A percentile compares a stretch with the other conserved stretches of the same genome.
These are phyloP conservation scores for Cryptomyrus ogoouensis DNA, from an alignment of 2,113 vertebrate genomes.

Conservation along the genomic window DNA sequence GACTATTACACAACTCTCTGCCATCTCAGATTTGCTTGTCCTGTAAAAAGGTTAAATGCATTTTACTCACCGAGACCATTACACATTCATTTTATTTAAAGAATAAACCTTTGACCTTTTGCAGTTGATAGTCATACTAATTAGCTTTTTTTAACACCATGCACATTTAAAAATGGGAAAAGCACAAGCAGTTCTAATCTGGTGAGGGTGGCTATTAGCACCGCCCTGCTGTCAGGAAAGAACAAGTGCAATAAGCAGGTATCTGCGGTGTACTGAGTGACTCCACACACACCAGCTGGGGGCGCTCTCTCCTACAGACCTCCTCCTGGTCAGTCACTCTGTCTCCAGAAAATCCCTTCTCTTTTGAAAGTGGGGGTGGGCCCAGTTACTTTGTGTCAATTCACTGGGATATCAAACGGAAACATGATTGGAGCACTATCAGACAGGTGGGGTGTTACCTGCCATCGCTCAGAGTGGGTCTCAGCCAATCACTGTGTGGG, in stretches of 20 bases:
- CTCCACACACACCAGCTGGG: constrained; percentile 32
- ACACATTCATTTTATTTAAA: not conserved
- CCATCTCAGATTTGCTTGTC: not conserved
- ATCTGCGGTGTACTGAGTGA: constrained; percentile 14
- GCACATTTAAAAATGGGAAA: not conserved
- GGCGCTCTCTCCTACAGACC: not conserved
- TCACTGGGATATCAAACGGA: not conserved
- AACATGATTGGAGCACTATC: not conserved
- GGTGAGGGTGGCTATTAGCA: not conserved
- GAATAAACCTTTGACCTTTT: not conserved
- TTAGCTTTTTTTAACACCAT: not conserved
- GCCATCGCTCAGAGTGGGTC: not conserved
- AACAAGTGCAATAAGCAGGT: constrained; percentile 11
- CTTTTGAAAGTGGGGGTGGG: not conserved
- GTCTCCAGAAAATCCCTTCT: constrained; percentile 19
- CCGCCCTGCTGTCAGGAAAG: not conserved
- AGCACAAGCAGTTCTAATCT: not conserved
- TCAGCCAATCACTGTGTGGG: not conserved
- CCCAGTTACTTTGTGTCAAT: not conserved
- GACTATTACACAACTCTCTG: not conserved
- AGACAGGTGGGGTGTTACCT: not conserved
- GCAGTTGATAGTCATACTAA: not conserved
- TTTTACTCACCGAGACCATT: not conserved
- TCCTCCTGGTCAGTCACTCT: not conserved
- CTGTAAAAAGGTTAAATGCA: not conserved